Evolutionary conservation across 2,797 vertebrate species (phyloP).

Genomic region (Caiman crocodilus): DNA sequence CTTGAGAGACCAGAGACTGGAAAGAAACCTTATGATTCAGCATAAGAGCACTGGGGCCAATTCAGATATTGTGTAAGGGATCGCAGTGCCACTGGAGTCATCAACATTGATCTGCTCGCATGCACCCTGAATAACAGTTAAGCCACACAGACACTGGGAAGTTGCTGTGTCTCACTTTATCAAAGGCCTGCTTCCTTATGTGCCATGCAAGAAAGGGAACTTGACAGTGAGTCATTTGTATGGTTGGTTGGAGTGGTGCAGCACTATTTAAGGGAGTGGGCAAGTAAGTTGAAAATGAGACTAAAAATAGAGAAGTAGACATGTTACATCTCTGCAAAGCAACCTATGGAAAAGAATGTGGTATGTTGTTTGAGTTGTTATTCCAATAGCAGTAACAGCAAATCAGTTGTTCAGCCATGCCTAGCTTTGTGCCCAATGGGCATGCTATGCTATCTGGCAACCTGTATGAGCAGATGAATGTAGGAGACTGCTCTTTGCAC

Average conservation of each 20-base stretch:
- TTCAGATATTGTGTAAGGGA: background rate
- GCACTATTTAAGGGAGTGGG: background rate
- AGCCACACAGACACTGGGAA: background rate
- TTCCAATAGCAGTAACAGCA: background rate
- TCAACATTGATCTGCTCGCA: accelerated
- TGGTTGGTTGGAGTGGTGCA: background rate
- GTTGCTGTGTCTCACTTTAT: accelerated
- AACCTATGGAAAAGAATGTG: background rate
- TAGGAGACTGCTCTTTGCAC: background rate
- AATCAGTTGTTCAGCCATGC: background rate
- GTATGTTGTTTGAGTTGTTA: background rate
- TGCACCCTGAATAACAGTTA: background rate
- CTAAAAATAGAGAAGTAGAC: slow-evolving; percentile 24
- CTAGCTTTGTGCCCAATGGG: background rate
- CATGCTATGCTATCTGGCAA: background rate
- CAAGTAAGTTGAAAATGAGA: slow-evolving; percentile 19
- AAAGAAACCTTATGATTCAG: background rate
- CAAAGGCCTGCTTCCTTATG: slow-evolving; percentile 4
- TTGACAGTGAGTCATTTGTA: background rate
- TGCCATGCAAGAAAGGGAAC: background rate
- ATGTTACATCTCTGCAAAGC: accelerated
- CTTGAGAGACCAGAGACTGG: background rate
- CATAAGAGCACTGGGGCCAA: accelerated
- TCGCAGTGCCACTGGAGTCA: background rate
- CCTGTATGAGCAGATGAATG: background rate